Evolutionary conservation across 2,888 invertebrate genomes (phyloP).

Genomic region (Melieria crassipennis): DNA sequence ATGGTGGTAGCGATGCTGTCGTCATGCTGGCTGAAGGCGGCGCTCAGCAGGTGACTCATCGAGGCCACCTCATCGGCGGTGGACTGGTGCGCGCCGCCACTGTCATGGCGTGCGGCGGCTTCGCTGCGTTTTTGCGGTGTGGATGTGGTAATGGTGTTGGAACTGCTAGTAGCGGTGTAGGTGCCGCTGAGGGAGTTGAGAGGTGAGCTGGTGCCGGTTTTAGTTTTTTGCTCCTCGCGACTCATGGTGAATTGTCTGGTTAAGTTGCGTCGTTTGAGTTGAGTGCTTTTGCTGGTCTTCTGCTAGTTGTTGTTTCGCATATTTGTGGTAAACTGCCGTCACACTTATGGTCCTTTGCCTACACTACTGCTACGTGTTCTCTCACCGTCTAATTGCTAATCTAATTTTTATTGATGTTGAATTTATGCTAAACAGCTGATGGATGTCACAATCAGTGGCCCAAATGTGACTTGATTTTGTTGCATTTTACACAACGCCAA

Average conservation of each 20-base stretch:
- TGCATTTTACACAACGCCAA: background rate
- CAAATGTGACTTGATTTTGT: background rate
- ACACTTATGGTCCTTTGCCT: background rate
- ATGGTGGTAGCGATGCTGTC: conserved; percentile 48
- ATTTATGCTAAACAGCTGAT: background rate
- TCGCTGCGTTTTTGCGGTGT: conserved; percentile 53
- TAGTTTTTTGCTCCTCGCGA: conserved; percentile 46
- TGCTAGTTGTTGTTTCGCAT: background rate
- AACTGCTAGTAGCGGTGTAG: conserved; percentile 27
- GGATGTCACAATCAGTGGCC: background rate
- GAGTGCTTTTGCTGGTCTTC: background rate
- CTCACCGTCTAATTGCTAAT: too few relatives aligned
- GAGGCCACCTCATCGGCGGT: conserved; percentile 43
- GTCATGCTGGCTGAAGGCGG: conserved; percentile 29
- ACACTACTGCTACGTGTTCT: too few relatives aligned
- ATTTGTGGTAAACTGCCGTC: background rate
- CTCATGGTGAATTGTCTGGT: conserved; percentile 45
- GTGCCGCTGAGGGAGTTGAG: conserved; percentile 18
- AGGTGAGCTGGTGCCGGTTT: background rate
- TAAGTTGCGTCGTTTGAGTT: background rate
- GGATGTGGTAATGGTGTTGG: conserved; percentile 39
- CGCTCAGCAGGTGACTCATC: conserved; percentile 33
- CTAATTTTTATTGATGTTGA: too few relatives aligned
- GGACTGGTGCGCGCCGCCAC: background rate
- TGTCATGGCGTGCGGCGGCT: conserved; percentile 20